Base-by-base conservation (phyloP, 35 echinoderm and acorn worm species). In the Acanthaster planci region DNA sequence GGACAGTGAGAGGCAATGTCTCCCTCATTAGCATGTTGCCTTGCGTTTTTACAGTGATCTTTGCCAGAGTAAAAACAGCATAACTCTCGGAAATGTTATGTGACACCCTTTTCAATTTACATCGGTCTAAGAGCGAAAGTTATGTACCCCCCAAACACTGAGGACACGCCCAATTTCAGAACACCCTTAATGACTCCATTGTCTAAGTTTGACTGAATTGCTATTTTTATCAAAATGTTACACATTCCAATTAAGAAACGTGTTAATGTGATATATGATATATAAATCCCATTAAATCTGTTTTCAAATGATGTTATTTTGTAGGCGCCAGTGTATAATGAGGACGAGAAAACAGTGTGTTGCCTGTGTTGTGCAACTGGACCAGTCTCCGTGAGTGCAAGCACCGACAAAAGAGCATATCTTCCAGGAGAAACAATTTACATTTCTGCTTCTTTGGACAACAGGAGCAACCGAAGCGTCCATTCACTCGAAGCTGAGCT, bases 311-410 rank as follows among this genome's bases (percentile, higher is more conserved):
- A 6, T 47, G 42, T 6, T 47, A 4, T 47, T 68, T 68, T 37
- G 27, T 23, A 99, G 96, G 81, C 81, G 47, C 92, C 88, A 14
- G 82, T 99, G 14, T 81, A 78, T 37, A 85, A 80, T 44, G 96
- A 99, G 58, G 96, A 89, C 31, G 91, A 99, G 52, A 99, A 99
- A 51, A 99, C 89, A 5, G 96, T 99, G 18, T 99, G 96, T 51
- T 99, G 96, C 56, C 72, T 99, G 10, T 99, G 96, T 59, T 99
- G 96, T 86, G 96, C 96, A n/a, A 99, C 96, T 27, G 96, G 96
- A 14, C 96, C 96, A 18, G 84, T 99, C 37, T 91, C 89, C 26
- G 86, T 99, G 3, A 82, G 81, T 56, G 92, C 92, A 18, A 90
- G 83, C 38, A 99, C 96, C 37, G 96, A 99, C 76, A 99, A 93